Base-by-base conservation (phyloP, 2,113 vertebrate species). In the Spilogale gracilis region DNA sequence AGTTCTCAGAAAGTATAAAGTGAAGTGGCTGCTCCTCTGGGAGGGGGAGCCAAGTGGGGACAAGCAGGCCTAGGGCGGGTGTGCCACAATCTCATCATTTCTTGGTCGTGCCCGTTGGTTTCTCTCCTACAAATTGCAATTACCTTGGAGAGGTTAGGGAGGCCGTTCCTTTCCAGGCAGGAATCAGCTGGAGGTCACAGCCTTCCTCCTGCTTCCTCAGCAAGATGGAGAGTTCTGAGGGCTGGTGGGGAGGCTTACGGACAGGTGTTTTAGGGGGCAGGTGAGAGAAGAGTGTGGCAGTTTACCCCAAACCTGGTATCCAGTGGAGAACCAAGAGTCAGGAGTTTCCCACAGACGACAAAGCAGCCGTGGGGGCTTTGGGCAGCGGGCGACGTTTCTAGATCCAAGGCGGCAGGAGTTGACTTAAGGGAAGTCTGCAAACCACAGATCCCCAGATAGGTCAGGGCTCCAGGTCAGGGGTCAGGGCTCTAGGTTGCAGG, bases 321-420 rank as follows among this genome's bases (percentile, higher is more conserved):
- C 52, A 48, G 48, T 11, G n/a, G 85, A 81, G 12, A 54, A 81
- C 32, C 27, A 1, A 25, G 43, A 48, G 38, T 38, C 17, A 32
- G 30, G 38, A 65, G 38, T 18, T n/a, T n/a, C 30, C 60, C 48
- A 67, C n/a, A 78, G 71, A 6, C 3, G 9, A 25, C 25, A 61
- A 43, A 69, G 80, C 25, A n/a, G 7, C 60, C 6, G 0, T 3
- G 16, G 0, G 13, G 61, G 38, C 38, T 85, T 30, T 52, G 23
- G 50, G 20, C 50, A 65, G 9, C 1, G 2, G 60, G 10, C 1
- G 1, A 14, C 56, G 0, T 38, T 71, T 18, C 4, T 13, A 23
- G 76, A 45, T 25, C 21, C 52, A 48, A 43, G 87, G 67, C 63
- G 61, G 45, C 5, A 71, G 25, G 25, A 21, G 43, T 18, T 56